Base-by-base conservation (phyloP, 2,113 vertebrate species). In the Cricetomys ansorgei region DNA sequence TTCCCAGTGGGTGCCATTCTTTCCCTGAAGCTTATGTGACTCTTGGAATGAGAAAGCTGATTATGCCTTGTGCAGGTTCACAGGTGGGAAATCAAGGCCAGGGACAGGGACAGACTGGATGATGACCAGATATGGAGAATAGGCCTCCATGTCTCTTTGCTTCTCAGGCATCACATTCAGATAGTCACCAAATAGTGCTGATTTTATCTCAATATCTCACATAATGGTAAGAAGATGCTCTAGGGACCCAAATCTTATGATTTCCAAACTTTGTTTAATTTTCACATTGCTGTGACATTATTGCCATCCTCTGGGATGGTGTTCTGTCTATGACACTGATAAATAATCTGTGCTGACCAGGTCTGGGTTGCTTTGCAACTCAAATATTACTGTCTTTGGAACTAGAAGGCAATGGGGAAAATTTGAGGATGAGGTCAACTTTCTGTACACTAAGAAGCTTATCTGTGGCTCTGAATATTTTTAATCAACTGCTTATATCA, bases 221-320 rank as follows among this genome's bases (percentile, higher is more conserved):
- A n/a, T 1, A 76, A 21, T 12, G 16, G 53, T 81, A 40, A 67
- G 25, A 75, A 95, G 86, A 37, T 13, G 7, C 50, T 79, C 29
- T 50, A 87, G 53, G 13, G 83, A 84, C 2, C n/a, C 10, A 69
- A 83, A 88, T 73, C 29, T 87, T 7, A 37, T 67, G 43, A 91
- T 92, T 84, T 4, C 37, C 70, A 70, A 76, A 81, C 8, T 4
- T 7, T 53, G 13, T 95, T 87, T 83, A 81, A 83, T 91, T 96
- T 96, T 31, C 13, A 45, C 86, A 45, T 81, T 40, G 69, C 50
- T 75, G 15, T 45, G 40, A 19, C 2, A 34, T 40, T 31, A 43
- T 37, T 40, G 19, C 27, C 4, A 67, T 69, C 15, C 5, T 10
- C 17, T 16, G 11, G 4, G 9, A 16, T 81, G 4, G 23, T 62